A percentile compares a stretch with the other conserved stretches of the same genome.
Conservation (phyloP, 1,140 invertebrate species). For the Nephotettix cincticeps region DNA sequence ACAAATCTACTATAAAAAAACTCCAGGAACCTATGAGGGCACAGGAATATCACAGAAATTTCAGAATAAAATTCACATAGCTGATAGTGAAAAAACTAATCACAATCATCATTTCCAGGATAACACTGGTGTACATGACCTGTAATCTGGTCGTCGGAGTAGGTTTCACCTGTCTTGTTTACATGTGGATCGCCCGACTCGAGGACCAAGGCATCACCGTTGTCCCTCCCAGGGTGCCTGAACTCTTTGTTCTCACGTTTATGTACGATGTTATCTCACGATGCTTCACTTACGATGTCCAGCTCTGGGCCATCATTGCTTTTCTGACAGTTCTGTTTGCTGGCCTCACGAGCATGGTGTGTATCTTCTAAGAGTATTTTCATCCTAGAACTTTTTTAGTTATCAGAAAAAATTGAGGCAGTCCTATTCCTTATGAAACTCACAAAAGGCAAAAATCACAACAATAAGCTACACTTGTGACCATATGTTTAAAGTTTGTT, state of each 20-base stretch:
- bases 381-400: too few species aligned
- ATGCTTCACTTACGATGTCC: constrained; percentile 40
- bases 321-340: constrained; percentile 49
- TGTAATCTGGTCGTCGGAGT: constrained; percentile 50
- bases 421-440: too few species aligned
- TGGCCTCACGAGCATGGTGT: constrained; percentile 54
- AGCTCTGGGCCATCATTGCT: constrained; percentile 48
- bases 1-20: too few species aligned
- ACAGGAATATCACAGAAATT: neutral
- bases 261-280: constrained; percentile 49
- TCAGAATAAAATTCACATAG: neutral
- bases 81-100: neutral
- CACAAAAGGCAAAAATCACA: too few species aligned
- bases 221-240: constrained; percentile 40
- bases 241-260: constrained; percentile 49
- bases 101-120: too few species aligned
- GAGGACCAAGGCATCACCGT: constrained; percentile 29
- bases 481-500: too few species aligned
- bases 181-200: constrained; percentile 44
- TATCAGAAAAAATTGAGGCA: too few species aligned
- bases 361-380: too few species aligned
- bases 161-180: constrained; percentile 47
- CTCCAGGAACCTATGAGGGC: neutral
- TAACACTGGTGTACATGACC: constrained; percentile 48
- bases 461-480: too few species aligned